Conservation (phyloP, 2,888 invertebrate genomes). For the Limnephilus rhombicus region DNA sequence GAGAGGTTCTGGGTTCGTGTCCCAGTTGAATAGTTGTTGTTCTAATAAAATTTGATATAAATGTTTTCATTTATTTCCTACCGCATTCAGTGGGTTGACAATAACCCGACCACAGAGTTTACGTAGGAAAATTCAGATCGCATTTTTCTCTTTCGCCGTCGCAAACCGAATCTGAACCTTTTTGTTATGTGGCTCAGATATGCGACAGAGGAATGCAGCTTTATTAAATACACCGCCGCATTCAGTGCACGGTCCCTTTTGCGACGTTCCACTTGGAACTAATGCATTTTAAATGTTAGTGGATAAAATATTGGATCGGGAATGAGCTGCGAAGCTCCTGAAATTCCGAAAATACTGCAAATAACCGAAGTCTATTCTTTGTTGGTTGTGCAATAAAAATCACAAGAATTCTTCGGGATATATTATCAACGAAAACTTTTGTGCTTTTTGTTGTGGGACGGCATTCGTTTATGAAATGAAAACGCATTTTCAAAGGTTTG, state of each 20-base stretch:
- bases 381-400: neutral
- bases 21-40: no score
- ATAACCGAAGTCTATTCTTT: neutral
- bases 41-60: no score
- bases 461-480: neutral
- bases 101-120: neutral
- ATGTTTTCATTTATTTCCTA: neutral
- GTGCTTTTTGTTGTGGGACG: neutral
- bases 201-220: constrained; percentile 38
- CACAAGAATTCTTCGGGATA: neutral
- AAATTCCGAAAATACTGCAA: neutral
- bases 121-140: constrained; percentile 8
- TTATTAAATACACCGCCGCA: constrained; percentile 32
- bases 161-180: neutral
- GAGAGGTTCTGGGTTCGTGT: no score
- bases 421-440: neutral
- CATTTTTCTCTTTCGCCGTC: constrained; percentile 4
- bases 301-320: neutral
- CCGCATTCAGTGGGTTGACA: neutral
- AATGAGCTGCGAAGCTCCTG: neutral
- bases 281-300: constrained; percentile 37
- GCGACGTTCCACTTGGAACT: neutral
- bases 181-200: constrained; percentile 36
- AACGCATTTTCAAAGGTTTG: neutral
- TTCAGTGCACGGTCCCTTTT: constrained; percentile 10